These are phyloP conservation scores for Spea multiplicata DNA, from an alignment of 2,113 vertebrate species.

Conservation along the genomic window DNA sequence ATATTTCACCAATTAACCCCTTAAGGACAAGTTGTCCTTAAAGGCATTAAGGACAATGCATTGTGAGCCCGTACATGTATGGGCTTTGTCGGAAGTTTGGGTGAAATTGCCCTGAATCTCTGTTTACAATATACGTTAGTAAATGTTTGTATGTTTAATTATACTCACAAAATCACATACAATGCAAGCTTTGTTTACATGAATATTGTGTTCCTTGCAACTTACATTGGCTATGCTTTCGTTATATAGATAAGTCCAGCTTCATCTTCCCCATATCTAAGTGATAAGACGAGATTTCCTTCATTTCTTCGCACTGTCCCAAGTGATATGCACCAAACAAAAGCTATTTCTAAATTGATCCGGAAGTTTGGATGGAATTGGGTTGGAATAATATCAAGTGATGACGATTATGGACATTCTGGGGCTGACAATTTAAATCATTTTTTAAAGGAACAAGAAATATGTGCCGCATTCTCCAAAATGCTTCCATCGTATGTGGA, in stretches of 20 bases:
- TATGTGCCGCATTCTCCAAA: slow-evolving; percentile 60
- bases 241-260: slow-evolving; percentile 58
- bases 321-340: slow-evolving; percentile 63
- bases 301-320: slow-evolving; percentile 63
- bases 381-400: slow-evolving; percentile 62
- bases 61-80: no score
- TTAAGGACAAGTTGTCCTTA: no score
- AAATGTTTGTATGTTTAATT: no score
- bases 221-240: not conserved
- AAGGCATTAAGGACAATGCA: no score
- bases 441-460: slow-evolving; percentile 42
- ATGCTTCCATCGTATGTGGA: slow-evolving; percentile 53
- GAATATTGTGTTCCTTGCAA: not conserved
- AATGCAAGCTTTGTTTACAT: no score
- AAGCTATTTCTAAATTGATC: slow-evolving; percentile 59
- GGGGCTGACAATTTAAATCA: slow-evolving; percentile 57
- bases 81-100: slow-evolving; percentile 19
- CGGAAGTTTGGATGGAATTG: slow-evolving; percentile 60
- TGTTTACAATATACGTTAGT: no score
- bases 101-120: slow-evolving; percentile 55
- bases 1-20: no score
- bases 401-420: slow-evolving; percentile 64
- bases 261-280: slow-evolving; percentile 59
- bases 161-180: no score
- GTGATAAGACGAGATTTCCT: slow-evolving; percentile 56